phyloP scores from a whole-genome alignment of 2,888 invertebrate genomes.

The Drosophila ezoana region DNA sequence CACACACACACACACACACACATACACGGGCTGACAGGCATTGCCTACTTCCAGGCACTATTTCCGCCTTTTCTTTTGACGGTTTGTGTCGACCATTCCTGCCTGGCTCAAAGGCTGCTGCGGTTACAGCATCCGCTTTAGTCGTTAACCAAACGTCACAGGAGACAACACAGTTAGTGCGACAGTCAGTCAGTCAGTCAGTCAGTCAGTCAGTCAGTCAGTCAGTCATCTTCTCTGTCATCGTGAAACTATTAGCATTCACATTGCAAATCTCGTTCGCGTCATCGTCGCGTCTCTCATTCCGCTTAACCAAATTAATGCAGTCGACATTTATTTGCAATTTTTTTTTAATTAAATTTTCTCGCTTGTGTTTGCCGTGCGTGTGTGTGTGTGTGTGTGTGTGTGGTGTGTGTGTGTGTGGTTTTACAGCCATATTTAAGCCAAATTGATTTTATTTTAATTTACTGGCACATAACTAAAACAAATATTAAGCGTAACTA shows the following conservation, averaged over 20 bases:
- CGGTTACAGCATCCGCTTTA: slow-evolving; percentile 61
- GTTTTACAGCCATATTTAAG: slow-evolving; percentile 13
- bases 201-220: slow-evolving; percentile 11
- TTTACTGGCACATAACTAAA: slow-evolving; percentile 6
- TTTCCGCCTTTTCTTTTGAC: slow-evolving; percentile 75
- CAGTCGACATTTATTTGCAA: slow-evolving; percentile 75
- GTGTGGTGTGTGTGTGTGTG: slow-evolving; percentile 8
- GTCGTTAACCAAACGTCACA: slow-evolving; percentile 69
- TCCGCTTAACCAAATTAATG: slow-evolving; percentile 74
- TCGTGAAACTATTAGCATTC: slow-evolving; percentile 36
- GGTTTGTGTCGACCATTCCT: slow-evolving; percentile 46
- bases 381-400: slow-evolving; percentile 14
- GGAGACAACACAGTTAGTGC: slow-evolving; percentile 32
- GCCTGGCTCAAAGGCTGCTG: slow-evolving; percentile 47
- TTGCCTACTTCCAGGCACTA: slow-evolving; percentile 78
- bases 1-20: slow-evolving; percentile 8
- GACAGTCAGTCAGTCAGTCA: slow-evolving; percentile 20
- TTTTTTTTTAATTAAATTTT: slow-evolving; percentile 74
- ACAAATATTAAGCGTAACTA: neutral
- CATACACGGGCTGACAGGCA: slow-evolving; percentile 4
- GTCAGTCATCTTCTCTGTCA: slow-evolving; percentile 17
- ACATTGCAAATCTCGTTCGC: slow-evolving; percentile 36
- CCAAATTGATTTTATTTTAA: slow-evolving; percentile 20
- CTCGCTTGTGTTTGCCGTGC: slow-evolving; percentile 7
- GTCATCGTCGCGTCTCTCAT: slow-evolving; percentile 26